Percentiles rank a stretch among this genome's conserved stretches.
Evolutionary conservation across 2,113 vertebrate species (phyloP).

Genomic region (Tachysurus vachellii): DNA sequence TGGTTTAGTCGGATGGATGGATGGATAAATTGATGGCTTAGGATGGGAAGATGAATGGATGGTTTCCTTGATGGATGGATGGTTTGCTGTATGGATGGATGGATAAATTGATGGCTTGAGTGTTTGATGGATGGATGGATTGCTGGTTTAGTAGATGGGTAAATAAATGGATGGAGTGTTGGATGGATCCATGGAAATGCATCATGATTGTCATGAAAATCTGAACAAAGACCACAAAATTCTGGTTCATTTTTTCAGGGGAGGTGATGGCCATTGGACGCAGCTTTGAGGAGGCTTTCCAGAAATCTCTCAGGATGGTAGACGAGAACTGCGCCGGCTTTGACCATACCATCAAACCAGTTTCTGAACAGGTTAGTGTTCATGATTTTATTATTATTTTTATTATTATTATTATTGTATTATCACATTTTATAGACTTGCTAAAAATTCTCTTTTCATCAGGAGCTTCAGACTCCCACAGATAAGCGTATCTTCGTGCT

Average conservation of each 20-base stretch:
- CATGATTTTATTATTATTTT: background rate
- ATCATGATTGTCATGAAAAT: background rate
- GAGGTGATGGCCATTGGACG: constrained; percentile 97
- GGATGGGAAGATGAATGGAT: too few relatives aligned
- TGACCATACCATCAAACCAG: constrained; percentile 88
- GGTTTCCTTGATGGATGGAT: too few relatives aligned
- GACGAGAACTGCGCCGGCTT: constrained; percentile 97
- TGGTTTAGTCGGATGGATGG: too few relatives aligned
- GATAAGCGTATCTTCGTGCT: constrained; percentile 96
- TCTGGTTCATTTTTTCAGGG: constrained; percentile 66
- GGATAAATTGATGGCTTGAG: background rate
- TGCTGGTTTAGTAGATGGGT: background rate
- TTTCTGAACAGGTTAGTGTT: constrained; percentile 80
- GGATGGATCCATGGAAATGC: background rate
- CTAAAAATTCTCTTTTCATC: background rate
- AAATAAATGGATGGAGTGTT: background rate
- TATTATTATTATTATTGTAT: too few relatives aligned
- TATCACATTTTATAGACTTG: background rate
- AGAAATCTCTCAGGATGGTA: constrained; percentile 97
- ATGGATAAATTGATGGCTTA: too few relatives aligned
- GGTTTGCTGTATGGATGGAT: background rate
- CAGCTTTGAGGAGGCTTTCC: constrained; percentile 95
- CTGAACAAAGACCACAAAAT: background rate
- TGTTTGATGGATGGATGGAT: too few relatives aligned
- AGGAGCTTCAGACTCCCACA: constrained; percentile 93